Evolutionary conservation across 2,888 invertebrate genomes (phyloP).

Genomic region (Barypeithes pellucidus): DNA sequence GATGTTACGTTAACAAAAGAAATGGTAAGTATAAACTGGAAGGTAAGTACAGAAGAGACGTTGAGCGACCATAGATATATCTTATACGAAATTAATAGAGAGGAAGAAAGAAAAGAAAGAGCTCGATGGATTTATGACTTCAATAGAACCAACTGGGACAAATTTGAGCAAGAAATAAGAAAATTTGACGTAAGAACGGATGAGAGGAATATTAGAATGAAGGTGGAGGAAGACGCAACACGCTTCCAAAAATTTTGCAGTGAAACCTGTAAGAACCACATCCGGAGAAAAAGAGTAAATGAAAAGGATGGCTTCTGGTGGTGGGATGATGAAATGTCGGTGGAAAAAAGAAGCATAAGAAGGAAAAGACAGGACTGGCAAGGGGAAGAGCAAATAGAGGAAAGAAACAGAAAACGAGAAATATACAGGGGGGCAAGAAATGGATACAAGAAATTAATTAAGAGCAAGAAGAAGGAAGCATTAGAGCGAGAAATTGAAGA

Average conservation of each 20-base stretch:
- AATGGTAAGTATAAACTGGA: conserved; percentile 38
- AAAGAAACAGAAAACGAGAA: background rate
- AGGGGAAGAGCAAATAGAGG: background rate
- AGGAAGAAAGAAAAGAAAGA: background rate
- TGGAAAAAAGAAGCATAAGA: no score
- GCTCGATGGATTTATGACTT: conserved; percentile 12
- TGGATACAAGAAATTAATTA: conserved; percentile 20
- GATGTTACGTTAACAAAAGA: conserved; percentile 50
- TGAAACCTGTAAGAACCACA: no score
- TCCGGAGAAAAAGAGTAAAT: no score
- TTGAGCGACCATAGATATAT: conserved; percentile 55
- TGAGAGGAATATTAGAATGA: no score
- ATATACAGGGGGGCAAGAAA: background rate
- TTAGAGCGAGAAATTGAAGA: conserved; percentile 14
- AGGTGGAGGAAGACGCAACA: no score
- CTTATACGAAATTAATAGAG: conserved; percentile 11
- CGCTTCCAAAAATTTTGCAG: no score
- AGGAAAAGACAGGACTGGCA: conserved; percentile 2
- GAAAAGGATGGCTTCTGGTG: no score
- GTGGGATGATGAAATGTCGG: conserved; percentile 17
- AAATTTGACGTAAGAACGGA: no score
- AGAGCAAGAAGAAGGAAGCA: conserved; percentile 5
- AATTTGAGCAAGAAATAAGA: no score
- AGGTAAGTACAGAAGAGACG: conserved; percentile 45
- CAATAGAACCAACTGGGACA: background rate